Percentiles rank a stretch among this genome's conserved stretches.
Conservation (phyloP, 2,888 invertebrate genomes). For the Catocala sponsa region DNA sequence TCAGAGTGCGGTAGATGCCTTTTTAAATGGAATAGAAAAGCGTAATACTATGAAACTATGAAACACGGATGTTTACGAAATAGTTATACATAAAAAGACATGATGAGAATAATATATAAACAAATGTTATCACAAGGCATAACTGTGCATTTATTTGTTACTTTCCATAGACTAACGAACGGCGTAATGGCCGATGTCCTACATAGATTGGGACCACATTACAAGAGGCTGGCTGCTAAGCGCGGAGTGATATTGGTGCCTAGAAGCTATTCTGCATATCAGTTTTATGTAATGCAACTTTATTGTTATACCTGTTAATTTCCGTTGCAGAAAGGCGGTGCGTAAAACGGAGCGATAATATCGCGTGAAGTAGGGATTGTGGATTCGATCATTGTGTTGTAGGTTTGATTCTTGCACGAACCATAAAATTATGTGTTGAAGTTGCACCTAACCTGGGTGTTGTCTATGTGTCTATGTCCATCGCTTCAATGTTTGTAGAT, state of each 20-base stretch:
- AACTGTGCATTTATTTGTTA: constrained; percentile 18
- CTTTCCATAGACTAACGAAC: constrained; percentile 34
- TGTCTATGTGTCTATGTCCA: too few species aligned
- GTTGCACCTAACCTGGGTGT: too few species aligned
- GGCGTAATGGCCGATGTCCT: constrained; percentile 36
- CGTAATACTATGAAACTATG: too few species aligned
- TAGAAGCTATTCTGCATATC: constrained; percentile 7
- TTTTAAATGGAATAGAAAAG: too few species aligned
- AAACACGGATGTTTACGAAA: constrained; percentile 6
- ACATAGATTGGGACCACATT: constrained; percentile 28
- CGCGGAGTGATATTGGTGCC: constrained; percentile 1
- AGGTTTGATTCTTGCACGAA: too few species aligned
- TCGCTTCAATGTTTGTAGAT: too few species aligned
- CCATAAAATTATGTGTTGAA: too few species aligned
- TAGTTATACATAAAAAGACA: constrained; percentile 13
- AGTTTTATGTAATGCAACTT: not conserved
- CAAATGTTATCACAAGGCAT: constrained; percentile 6
- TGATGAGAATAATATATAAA: constrained; percentile 23
- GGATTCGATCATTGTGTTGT: too few species aligned
- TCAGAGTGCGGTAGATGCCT: too few species aligned
- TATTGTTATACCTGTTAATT: not conserved
- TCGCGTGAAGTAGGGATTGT: too few species aligned
- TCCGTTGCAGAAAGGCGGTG: too few species aligned
- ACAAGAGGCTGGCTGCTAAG: constrained; percentile 6
- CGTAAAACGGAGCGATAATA: too few species aligned